phyloP scores from a whole-genome alignment of 2,888 invertebrate genomes.

The Harpalus rufipes region DNA sequence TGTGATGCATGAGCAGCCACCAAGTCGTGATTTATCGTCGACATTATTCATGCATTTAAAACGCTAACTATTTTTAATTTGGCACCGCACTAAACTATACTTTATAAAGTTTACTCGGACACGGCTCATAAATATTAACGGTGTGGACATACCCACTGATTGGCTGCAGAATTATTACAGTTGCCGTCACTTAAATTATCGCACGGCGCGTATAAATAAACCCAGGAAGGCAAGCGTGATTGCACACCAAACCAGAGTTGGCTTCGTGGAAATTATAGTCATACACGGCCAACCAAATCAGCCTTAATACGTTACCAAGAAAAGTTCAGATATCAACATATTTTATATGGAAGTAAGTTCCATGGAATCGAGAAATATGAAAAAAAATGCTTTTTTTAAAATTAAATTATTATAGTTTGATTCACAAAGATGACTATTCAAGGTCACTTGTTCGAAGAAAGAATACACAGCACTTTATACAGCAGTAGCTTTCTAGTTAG shows the following conservation, averaged over 20 bases:
- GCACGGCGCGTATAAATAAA: constrained; percentile 65
- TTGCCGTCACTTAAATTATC: constrained; percentile 67
- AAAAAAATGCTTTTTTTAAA: no score
- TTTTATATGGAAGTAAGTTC: no score
- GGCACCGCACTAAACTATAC: constrained; percentile 64
- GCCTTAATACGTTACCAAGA: background rate
- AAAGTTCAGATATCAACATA: no score
- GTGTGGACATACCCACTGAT: constrained; percentile 67
- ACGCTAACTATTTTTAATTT: constrained; percentile 67
- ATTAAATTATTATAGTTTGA: no score
- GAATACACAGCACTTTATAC: no score
- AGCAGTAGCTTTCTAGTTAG: no score
- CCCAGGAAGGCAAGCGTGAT: constrained; percentile 38
- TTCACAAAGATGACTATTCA: no score
- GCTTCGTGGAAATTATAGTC: background rate
- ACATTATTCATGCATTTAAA: constrained; percentile 67
- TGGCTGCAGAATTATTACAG: constrained; percentile 67
- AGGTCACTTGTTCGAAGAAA: no score
- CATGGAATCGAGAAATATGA: no score
- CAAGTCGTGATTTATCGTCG: constrained; percentile 64
- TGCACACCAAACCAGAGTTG: constrained; percentile 4
- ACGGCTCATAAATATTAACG: constrained; percentile 67
- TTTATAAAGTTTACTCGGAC: constrained; percentile 67
- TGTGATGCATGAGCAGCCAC: constrained; percentile 65
- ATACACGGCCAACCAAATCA: background rate